Evolutionary conservation across 2,113 vertebrate genomes (phyloP).

Genomic region (Scolopax mira): DNA sequence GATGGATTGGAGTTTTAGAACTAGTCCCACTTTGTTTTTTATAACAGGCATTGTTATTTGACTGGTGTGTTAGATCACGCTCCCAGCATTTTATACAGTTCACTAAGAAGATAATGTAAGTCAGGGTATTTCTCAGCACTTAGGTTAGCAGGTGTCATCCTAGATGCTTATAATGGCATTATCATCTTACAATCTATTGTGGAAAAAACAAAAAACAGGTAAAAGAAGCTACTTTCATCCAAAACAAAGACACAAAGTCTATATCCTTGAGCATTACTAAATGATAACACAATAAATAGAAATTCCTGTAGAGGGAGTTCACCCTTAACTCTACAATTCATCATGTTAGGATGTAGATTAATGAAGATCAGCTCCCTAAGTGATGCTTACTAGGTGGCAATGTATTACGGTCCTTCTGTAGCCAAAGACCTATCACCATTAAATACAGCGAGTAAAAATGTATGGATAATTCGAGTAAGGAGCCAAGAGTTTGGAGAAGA

Average conservation of each 20-base stretch:
- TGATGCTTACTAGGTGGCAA: neutral
- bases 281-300: neutral
- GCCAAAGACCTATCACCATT: neutral
- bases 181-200: neutral
- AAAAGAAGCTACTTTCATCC: neutral
- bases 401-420: neutral
- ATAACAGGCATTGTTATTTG: neutral
- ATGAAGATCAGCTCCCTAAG: neutral
- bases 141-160: neutral
- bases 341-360: neutral
- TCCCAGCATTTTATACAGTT: neutral
- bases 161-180: neutral
- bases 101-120: neutral
- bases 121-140: neutral
- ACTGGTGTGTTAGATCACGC: neutral
- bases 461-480: neutral
- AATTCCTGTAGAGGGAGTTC: neutral
- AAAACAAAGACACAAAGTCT: neutral
- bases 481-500: neutral
- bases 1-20: neutral
- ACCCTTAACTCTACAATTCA: neutral
- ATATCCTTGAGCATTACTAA: neutral
- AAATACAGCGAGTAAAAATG: neutral
- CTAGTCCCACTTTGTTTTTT: neutral
- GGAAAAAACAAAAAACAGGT: neutral